Evolutionary conservation across 2,113 vertebrate genomes (phyloP).

Genomic region (Dendropsophus ebraccatus): DNA sequence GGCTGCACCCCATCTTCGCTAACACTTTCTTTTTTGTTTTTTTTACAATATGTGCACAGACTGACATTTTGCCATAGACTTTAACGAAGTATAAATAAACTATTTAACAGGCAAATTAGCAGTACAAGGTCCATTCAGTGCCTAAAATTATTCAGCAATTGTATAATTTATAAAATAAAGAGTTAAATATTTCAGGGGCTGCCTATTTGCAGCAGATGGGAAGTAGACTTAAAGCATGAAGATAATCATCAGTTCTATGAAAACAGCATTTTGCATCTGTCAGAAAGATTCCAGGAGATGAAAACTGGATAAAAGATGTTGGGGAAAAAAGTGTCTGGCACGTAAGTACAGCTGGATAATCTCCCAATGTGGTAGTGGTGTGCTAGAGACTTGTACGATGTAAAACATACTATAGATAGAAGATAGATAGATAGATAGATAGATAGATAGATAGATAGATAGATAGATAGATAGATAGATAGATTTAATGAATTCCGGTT

Average conservation of each 20-base stretch:
- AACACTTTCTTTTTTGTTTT: too few species aligned
- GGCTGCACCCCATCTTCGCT: too few species aligned
- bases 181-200: conserved; percentile 19
- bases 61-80: too few species aligned
- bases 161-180: background rate
- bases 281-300: conserved; percentile 12
- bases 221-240: conserved; percentile 30
- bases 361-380: background rate
- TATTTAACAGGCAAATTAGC: too few species aligned
- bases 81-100: too few species aligned
- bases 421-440: too few species aligned
- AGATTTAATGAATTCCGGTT: too few species aligned
- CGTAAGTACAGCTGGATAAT: background rate
- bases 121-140: background rate
- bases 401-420: too few species aligned
- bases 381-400: too few species aligned
- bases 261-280: conserved; percentile 45
- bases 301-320: conserved; percentile 10
- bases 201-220: conserved; percentile 14
- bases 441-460: too few species aligned
- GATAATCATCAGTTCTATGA: conserved; percentile 37
- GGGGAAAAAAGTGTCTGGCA: background rate
- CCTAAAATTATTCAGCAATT: background rate
- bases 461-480: too few species aligned
- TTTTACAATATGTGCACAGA: too few species aligned